Evolutionary conservation across 2,113 vertebrate species (phyloP).

Genomic region (Perca schrenkii): DNA sequence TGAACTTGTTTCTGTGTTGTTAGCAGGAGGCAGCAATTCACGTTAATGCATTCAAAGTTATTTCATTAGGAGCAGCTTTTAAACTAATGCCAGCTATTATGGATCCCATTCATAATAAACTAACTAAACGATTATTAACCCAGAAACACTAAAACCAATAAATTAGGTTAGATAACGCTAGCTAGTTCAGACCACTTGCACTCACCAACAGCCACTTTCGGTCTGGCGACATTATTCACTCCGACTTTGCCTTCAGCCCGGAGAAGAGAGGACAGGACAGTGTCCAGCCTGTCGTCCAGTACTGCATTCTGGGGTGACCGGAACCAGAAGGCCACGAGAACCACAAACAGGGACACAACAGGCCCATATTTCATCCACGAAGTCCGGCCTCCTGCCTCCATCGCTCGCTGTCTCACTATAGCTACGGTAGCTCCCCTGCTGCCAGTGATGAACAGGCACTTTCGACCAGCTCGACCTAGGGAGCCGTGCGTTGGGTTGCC

Average conservation of each 20-base stretch:
- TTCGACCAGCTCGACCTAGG: neutral
- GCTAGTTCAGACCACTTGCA: slow-evolving; percentile 24
- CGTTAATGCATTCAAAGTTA: neutral
- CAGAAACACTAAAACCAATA: neutral
- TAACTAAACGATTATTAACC: neutral
- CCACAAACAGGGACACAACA: slow-evolving; percentile 75
- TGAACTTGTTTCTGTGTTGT: neutral
- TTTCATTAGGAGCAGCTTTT: neutral
- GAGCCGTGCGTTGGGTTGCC: neutral
- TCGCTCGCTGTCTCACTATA: slow-evolving; percentile 19
- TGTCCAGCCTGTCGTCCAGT: slow-evolving; percentile 83
- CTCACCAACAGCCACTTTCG: slow-evolving; percentile 86
- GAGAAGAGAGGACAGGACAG: slow-evolving; percentile 85
- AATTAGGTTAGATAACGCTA: neutral
- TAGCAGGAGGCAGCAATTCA: neutral
- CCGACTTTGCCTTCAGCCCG: slow-evolving; percentile 86
- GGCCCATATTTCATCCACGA: slow-evolving; percentile 81
- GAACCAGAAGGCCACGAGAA: slow-evolving; percentile 83
- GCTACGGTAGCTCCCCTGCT: neutral
- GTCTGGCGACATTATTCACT: slow-evolving; percentile 73
- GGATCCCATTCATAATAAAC: rapidly evolving
- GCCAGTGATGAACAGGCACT: neutral
- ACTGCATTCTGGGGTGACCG: slow-evolving; percentile 68
- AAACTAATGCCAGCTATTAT: neutral
- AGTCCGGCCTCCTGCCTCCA: slow-evolving; percentile 68